Percentiles rank a stretch among this genome's conserved stretches.
Conservation (phyloP, 2,113 vertebrate species). For the Microtus richardsoni region DNA sequence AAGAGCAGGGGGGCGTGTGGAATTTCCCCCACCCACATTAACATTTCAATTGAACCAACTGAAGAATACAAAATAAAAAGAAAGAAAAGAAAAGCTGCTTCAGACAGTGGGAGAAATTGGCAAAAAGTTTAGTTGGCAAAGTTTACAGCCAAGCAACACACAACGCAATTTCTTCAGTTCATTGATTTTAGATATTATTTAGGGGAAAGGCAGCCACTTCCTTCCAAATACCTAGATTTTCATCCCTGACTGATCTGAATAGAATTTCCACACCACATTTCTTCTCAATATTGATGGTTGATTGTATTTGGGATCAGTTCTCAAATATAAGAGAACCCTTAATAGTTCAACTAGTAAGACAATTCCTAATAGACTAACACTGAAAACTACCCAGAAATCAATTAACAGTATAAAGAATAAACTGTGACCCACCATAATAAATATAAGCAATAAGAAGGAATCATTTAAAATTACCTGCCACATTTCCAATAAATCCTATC, state of each 20-base stretch:
- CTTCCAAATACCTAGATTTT: background rate
- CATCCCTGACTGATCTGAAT: background rate
- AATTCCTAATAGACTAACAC: background rate
- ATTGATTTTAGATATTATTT: constrained; percentile 20
- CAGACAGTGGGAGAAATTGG: background rate
- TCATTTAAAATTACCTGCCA: background rate
- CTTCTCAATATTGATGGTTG: background rate
- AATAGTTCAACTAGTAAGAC: background rate
- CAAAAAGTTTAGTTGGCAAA: background rate
- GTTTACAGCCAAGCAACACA: background rate
- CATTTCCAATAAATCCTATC: background rate
- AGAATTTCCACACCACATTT: background rate
- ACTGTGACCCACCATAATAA: background rate
- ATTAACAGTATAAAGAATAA: background rate
- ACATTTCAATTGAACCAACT: background rate
- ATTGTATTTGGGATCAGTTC: constrained; percentile 14
- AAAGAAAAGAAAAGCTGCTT: constrained; percentile 44
- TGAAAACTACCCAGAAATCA: constrained; percentile 14
- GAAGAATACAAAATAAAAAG: background rate
- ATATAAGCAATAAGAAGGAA: constrained; percentile 1
- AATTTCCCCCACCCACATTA: background rate
- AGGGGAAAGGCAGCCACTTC: background rate
- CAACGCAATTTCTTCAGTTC: background rate
- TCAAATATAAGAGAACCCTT: background rate
- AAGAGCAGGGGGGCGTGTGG: background rate